These are phyloP conservation scores for Dascyllus trimaculatus DNA, from an alignment of 2,113 vertebrate genomes.

Conservation along the genomic window DNA sequence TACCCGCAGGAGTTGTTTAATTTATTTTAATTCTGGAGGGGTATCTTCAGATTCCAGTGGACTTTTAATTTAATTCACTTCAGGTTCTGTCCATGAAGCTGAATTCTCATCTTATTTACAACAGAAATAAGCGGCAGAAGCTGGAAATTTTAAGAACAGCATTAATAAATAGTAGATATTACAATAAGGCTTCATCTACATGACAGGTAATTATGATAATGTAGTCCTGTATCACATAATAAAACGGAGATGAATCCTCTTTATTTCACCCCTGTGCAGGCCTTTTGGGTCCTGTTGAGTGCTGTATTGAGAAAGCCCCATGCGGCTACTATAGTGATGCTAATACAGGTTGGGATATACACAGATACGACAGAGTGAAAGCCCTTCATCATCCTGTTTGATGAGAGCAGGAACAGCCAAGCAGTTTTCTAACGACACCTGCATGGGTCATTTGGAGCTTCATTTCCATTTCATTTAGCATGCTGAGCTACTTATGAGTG, in stretches of 20 bases:
- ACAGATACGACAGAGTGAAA: constrained; percentile 23
- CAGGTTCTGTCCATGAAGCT: neutral
- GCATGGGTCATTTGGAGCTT: constrained; percentile 10
- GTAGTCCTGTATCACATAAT: constrained; percentile 33
- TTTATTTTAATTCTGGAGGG: too few relatives aligned
- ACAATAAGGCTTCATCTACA: constrained; percentile 3
- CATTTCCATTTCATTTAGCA: neutral
- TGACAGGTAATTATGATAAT: constrained; percentile 29
- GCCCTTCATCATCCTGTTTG: constrained; percentile 9
- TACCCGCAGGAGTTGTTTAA: too few relatives aligned
- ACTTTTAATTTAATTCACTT: neutral
- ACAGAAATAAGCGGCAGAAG: neutral
- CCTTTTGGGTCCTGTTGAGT: constrained; percentile 24
- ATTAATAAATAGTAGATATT: neutral
- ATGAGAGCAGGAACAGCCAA: constrained; percentile 63
- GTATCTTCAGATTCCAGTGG: too few relatives aligned
- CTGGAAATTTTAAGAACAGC: neutral
- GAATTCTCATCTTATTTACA: constrained; percentile 7
- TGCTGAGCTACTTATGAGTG: neutral
- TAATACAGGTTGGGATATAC: constrained; percentile 11
- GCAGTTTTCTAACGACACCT: constrained; percentile 45
- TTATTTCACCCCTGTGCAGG: constrained; percentile 12
- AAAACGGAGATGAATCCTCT: constrained; percentile 28
- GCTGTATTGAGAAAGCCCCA: constrained; percentile 27
- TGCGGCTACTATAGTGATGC: constrained; percentile 13